Evolutionary conservation across 2,797 vertebrate genomes (phyloP), one percentile per base, ranked within the genome.

Genomic region (Sciurus carolinensis): DNA sequence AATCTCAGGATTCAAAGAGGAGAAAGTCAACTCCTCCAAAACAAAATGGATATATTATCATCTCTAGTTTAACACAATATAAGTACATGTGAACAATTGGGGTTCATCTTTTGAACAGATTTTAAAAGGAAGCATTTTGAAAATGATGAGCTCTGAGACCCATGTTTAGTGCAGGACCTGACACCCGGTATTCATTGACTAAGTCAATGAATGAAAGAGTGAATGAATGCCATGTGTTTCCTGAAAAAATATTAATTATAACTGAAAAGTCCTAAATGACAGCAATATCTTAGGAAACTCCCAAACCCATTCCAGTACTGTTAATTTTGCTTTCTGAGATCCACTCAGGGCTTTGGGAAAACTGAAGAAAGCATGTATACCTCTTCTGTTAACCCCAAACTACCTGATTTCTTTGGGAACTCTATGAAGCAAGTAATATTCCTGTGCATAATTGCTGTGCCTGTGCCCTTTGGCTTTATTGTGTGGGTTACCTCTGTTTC

Each of bases 261-360:
- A n/a, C 44, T 50, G 39, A 87, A 26, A 88, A 82, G 57, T 69
- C 26, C 39, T 87, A 50, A 47, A 28, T 84, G 36, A 36, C n/a
- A 89, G 39, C 39, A 79, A 28, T 20, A 85, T 59, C 1, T 66
- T 17, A 50, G 17, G 77, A 77, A 82, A 64, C 33, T 59, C 77
- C n/a, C 22, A 71, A 50, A 28, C 24, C 7, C 20, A 64, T 62
- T 33, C 28, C 5, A 17, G 12, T 17, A 50, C 10, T 76, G 12
- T 26, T 50, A 59, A 24, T 77, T 94, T 94, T 75, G 44, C 36
- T 84, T 91, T 94, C 71, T 71, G 88, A 95, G 44, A 4, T 26
- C 9, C 62, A 76, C 20, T 26, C 6, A 24, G 24, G 79, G 3
- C 1, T 94, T 90, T 90, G 67, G 33, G 39, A 20, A 93, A 77